These are phyloP conservation scores for Diplodus puntazzo DNA, from an alignment of 2,797 vertebrate species.

Conservation along the genomic window DNA sequence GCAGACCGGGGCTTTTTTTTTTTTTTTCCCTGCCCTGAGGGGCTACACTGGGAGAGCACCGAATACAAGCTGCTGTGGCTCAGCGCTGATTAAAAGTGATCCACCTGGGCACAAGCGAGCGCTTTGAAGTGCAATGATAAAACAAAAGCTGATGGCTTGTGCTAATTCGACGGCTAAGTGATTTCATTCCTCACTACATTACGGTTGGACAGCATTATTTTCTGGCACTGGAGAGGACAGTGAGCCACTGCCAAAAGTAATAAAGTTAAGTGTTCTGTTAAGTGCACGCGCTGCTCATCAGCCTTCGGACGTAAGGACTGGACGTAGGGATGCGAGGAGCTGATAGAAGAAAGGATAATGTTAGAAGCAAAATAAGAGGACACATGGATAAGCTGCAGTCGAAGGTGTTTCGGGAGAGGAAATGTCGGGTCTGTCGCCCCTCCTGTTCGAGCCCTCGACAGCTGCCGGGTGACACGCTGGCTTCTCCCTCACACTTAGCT, in stretches of 20 bases:
- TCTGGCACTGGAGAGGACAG: conserved; percentile 58
- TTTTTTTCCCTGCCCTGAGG: conserved; percentile 62
- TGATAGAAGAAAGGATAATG: background rate
- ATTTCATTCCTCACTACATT: conserved; percentile 72
- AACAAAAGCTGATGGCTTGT: conserved; percentile 72
- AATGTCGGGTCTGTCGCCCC: conserved; percentile 53
- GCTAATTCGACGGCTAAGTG: conserved; percentile 73
- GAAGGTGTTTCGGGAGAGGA: conserved; percentile 42
- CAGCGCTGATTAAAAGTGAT: conserved; percentile 76
- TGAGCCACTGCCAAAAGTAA: conserved; percentile 71
- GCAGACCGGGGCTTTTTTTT: conserved; percentile 1
- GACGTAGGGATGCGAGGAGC: conserved; percentile 23
- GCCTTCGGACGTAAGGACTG: conserved; percentile 35
- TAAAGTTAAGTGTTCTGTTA: conserved; percentile 78
- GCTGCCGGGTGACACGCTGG: conserved; percentile 56
- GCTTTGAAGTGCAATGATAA: conserved; percentile 77
- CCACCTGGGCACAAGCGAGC: conserved; percentile 70
- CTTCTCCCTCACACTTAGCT: conserved; percentile 67
- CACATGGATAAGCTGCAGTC: conserved; percentile 29
- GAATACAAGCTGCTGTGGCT: conserved; percentile 72
- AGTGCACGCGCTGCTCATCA: conserved; percentile 59
- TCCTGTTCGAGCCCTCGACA: conserved; percentile 47
- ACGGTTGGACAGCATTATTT: conserved; percentile 70
- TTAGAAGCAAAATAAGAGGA: background rate
- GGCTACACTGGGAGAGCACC: conserved; percentile 33